Conservation (phyloP, 2,797 vertebrate species). For the Chaetophractus vellerosus region DNA sequence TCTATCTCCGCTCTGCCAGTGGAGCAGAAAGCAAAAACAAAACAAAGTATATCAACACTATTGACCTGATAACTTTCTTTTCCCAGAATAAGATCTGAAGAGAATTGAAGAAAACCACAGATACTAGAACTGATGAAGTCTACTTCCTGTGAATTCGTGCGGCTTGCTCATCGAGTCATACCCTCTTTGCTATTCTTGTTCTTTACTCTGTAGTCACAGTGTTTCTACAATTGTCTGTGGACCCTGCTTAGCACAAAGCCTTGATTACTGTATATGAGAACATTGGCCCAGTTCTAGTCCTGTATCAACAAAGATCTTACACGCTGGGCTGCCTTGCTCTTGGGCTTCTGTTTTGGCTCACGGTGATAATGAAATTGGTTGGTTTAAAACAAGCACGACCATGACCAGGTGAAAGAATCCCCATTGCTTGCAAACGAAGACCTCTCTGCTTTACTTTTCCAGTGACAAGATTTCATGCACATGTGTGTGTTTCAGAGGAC, state of each 20-base stretch:
- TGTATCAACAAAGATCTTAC: not conserved
- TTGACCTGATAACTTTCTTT: constrained; percentile 90
- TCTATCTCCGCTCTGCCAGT: constrained; percentile 67
- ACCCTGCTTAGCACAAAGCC: not conserved
- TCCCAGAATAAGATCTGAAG: constrained; percentile 88
- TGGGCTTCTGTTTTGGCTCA: not conserved
- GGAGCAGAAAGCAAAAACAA: constrained; percentile 83
- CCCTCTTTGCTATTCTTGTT: constrained; percentile 60
- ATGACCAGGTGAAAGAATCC: not conserved
- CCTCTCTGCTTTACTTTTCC: not conserved
- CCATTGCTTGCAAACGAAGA: not conserved
- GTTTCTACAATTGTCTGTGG: constrained; percentile 15
- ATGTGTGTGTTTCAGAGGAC: not conserved
- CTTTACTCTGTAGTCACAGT: constrained; percentile 46
- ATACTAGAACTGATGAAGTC: constrained; percentile 86
- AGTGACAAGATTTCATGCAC: not conserved
- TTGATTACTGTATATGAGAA: not conserved
- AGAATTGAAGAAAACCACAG: constrained; percentile 87
- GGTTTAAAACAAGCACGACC: not conserved
- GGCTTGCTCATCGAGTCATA: constrained; percentile 74
- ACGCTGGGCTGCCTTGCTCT: not conserved
- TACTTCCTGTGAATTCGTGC: constrained; percentile 85
- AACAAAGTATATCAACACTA: constrained; percentile 84
- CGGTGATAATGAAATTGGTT: not conserved
- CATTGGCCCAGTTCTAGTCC: not conserved